Conservation (phyloP, 2,888 invertebrate genomes). For the Tachystola acroxantha region DNA sequence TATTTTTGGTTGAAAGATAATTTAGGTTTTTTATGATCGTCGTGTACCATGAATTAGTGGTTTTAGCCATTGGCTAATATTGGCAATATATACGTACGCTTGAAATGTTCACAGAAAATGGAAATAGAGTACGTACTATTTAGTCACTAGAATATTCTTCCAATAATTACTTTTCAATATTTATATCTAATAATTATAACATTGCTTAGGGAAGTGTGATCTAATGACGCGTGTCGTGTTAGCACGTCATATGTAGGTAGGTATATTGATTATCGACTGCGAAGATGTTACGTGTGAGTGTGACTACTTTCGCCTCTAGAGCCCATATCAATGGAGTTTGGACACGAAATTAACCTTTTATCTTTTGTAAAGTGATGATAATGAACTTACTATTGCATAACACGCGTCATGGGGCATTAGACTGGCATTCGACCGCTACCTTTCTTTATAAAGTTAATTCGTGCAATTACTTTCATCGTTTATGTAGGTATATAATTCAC, state of each 20-base stretch:
- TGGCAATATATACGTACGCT: no score
- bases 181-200: not conserved
- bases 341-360: slow-evolving; percentile 21
- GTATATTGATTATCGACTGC: not conserved
- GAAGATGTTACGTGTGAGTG: not conserved
- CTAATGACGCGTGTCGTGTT: not conserved
- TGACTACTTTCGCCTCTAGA: slow-evolving; percentile 32
- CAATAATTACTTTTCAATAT: not conserved
- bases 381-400: slow-evolving; percentile 18
- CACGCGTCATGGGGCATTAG: not conserved
- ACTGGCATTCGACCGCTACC: slow-evolving; percentile 1
- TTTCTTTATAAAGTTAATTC: not conserved
- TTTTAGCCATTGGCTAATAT: no score
- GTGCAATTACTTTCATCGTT: not conserved
- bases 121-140: no score
- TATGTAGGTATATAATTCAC: no score
- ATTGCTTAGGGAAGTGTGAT: not conserved
- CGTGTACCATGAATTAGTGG: no score
- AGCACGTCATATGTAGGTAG: not conserved
- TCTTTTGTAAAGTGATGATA: slow-evolving; percentile 13
- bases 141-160: no score
- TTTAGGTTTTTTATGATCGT: no score
- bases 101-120: no score
- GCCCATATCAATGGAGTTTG: slow-evolving; percentile 13
- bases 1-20: no score